These are phyloP conservation scores for Stenopsyche tienmushanensis DNA, from an alignment of 1,140 invertebrate genomes.

Conservation along the genomic window DNA sequence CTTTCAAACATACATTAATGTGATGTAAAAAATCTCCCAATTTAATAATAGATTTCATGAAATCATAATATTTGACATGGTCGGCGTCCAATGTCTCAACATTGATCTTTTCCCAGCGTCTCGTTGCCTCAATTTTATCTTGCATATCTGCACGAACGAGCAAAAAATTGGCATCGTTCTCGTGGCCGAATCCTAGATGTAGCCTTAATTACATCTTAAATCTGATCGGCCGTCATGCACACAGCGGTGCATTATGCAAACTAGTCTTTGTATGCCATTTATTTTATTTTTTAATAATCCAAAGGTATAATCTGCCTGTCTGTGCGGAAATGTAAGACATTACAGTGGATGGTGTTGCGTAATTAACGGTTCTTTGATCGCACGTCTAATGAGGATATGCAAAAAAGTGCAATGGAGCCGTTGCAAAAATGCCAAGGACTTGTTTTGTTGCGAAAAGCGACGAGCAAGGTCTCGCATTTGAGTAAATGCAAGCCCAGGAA, in stretches of 20 bases:
- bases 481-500: not conserved
- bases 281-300: not conserved
- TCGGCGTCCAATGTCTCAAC: too few species aligned
- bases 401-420: not conserved
- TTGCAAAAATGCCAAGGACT: slow-evolving; percentile 15
- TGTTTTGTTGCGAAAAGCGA: not conserved
- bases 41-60: too few species aligned
- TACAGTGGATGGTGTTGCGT: not conserved
- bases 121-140: not conserved
- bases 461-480: too few species aligned
- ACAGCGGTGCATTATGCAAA: slow-evolving; percentile 18
- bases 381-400: not conserved
- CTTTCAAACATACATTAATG: too few species aligned
- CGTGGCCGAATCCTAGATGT: not conserved
- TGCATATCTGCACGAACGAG: not conserved
- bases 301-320: slow-evolving; percentile 17
- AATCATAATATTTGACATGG: too few species aligned
- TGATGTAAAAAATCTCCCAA: too few species aligned
- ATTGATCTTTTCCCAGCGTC: too few species aligned
- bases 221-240: slow-evolving; percentile 10
- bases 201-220: slow-evolving; percentile 5
- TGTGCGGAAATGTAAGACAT: slow-evolving; percentile 3
- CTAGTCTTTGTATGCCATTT: slow-evolving; percentile 2
- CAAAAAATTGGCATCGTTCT: not conserved
- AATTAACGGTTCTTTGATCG: slow-evolving; percentile 11